phyloP scores from a whole-genome alignment of 2,888 invertebrate species.

The Poecilus cupreus region DNA sequence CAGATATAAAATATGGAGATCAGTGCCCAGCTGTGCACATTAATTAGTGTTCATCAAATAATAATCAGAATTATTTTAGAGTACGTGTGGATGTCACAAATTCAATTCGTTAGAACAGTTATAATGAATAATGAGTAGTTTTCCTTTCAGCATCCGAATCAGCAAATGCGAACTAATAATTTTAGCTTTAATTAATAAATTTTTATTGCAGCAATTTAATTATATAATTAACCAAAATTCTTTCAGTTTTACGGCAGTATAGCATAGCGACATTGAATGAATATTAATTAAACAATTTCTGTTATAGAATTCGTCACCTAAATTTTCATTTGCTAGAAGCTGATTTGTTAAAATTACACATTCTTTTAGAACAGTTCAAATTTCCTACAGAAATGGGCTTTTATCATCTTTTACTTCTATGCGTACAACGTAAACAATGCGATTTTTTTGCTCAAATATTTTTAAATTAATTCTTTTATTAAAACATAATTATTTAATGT shows the following conservation, averaged over 20 bases:
- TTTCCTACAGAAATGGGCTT: slow-evolving; percentile 3
- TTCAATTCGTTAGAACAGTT: slow-evolving; percentile 31
- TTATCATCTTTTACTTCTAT: background rate
- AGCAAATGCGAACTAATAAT: slow-evolving; percentile 54
- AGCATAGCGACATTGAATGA: slow-evolving; percentile 41
- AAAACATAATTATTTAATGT: background rate
- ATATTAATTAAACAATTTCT: slow-evolving; percentile 51
- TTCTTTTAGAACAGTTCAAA: slow-evolving; percentile 8
- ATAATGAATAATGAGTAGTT: slow-evolving; percentile 55
- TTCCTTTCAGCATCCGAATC: slow-evolving; percentile 58
- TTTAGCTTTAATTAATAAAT: slow-evolving; percentile 61
- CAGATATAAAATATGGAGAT: background rate
- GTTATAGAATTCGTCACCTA: slow-evolving; percentile 43
- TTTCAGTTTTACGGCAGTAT: slow-evolving; percentile 53
- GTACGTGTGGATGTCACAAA: slow-evolving; percentile 40
- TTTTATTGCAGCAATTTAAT: slow-evolving; percentile 67
- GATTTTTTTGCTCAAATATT: too few species aligned
- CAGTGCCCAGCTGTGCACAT: slow-evolving; percentile 23
- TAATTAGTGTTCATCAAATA: slow-evolving; percentile 34
- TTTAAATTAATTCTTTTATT: too few species aligned
- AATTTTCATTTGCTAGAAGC: slow-evolving; percentile 49
- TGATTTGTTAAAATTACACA: slow-evolving; percentile 34
- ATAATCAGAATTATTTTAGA: slow-evolving; percentile 52
- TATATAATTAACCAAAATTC: slow-evolving; percentile 54
- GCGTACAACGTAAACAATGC: background rate